Conservation (phyloP, 1,140 invertebrate genomes). For the Zaprionus nigranus region DNA sequence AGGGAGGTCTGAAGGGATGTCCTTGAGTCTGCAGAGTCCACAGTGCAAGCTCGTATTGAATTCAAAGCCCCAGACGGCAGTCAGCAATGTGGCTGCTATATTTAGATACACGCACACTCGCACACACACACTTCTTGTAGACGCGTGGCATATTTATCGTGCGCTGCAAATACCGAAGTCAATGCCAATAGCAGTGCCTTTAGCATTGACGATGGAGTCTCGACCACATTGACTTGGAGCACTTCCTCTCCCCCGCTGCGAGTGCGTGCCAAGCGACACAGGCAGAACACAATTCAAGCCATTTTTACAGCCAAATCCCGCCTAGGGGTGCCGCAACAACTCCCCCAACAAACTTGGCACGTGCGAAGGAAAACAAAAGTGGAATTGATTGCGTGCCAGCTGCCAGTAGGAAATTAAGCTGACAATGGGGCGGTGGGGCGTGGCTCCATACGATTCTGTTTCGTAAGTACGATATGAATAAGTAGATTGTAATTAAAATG, state of each 20-base stretch:
- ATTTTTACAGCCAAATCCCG: slow-evolving; percentile 16
- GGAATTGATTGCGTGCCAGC: slow-evolving; percentile 79
- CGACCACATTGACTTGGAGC: slow-evolving; percentile 1
- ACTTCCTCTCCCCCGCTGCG: background rate
- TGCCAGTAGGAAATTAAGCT: slow-evolving; percentile 50
- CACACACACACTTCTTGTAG: background rate
- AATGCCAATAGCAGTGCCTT: slow-evolving; percentile 46
- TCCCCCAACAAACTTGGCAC: slow-evolving; percentile 26
- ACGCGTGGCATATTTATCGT: slow-evolving; percentile 63
- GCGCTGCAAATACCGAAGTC: slow-evolving; percentile 59
- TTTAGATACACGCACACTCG: background rate
- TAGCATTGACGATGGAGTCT: slow-evolving; percentile 8
- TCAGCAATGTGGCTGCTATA: slow-evolving; percentile 26
- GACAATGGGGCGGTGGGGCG: slow-evolving; percentile 7
- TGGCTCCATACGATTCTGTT: slow-evolving; percentile 22
- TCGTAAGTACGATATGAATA: slow-evolving; percentile 33
- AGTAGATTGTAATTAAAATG: slow-evolving; percentile 76
- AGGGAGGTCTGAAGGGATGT: background rate
- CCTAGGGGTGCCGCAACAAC: background rate
- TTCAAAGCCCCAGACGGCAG: slow-evolving; percentile 2
- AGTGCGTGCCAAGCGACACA: slow-evolving; percentile 29
- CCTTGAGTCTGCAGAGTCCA: slow-evolving; percentile 1
- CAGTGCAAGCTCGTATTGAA: slow-evolving; percentile 27
- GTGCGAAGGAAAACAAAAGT: slow-evolving; percentile 55
- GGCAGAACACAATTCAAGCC: slow-evolving; percentile 40